These are phyloP conservation scores for Sturnira hondurensis DNA, from an alignment of 2,113 vertebrate species.

Conservation along the genomic window DNA sequence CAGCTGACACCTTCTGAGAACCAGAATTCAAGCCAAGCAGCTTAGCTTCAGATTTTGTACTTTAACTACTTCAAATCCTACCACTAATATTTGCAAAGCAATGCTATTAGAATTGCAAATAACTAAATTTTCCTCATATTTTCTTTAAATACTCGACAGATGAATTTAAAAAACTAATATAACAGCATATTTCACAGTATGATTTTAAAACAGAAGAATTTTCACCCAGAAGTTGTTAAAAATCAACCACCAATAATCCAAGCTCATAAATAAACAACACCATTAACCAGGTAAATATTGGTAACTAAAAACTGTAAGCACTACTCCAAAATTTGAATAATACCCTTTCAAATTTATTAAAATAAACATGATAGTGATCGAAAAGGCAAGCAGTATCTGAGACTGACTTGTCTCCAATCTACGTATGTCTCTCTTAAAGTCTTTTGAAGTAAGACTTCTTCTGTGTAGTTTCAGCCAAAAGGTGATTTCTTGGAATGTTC, in stretches of 20 bases:
- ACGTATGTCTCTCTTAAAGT: constrained; percentile 15
- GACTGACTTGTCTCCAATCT: neutral
- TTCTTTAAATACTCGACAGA: neutral
- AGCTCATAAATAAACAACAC: neutral
- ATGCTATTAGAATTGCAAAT: neutral
- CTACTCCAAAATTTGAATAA: constrained; percentile 1
- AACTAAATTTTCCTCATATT: neutral
- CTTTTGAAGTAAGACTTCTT: constrained; percentile 38
- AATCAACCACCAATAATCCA: neutral
- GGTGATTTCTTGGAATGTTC: constrained; percentile 53
- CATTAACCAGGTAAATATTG: neutral
- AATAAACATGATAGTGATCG: constrained; percentile 40
- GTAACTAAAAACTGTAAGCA: neutral
- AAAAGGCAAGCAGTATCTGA: neutral
- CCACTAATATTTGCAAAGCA: neutral
- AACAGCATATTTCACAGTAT: neutral
- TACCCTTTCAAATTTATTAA: constrained; percentile 33
- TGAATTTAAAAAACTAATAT: neutral
- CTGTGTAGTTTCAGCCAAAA: constrained; percentile 48
- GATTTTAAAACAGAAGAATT: constrained; percentile 8
- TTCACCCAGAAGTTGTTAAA: neutral
- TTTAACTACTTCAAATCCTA: neutral
- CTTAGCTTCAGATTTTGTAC: neutral
- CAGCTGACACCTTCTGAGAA: neutral
- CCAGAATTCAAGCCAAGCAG: neutral